Evolutionary conservation across 2,888 invertebrate genomes (phyloP), one percentile per base, ranked within the genome.

Genomic region (Magallana nippona): DNA sequence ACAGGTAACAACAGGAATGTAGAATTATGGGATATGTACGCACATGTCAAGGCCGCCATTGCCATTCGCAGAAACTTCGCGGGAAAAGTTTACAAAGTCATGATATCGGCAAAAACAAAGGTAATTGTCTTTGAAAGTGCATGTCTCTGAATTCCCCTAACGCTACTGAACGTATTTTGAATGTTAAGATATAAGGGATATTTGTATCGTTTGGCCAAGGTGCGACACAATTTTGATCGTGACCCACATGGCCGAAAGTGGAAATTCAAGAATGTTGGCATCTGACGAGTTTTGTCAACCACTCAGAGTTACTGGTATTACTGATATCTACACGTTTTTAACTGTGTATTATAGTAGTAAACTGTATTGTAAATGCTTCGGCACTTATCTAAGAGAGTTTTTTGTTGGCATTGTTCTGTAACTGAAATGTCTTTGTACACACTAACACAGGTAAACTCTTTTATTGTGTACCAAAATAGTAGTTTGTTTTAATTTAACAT

Each of bases 31-130:
- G 85, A 86, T 78, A 22, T 57, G 57, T 82, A 81, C 84, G 85
- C 85, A 86, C 85, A 86, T 86, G 85, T 86, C 85, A 86, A 86
- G 85, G 85, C 85, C 85, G 85, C 85, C 85, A 86, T 86, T 83
- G 57, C 78, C 32, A 77, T 80, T 79, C 78, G 77, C 77, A 62
- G 56, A 82, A 86, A 84, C 77, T 86, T 86, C 85, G 85, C 85
- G 85, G 85, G 85, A 86, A 84, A 83, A 86, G 83, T 85, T 79
- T 82, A 82, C 62, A 78, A 85, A 84, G 84, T 84, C 82, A 22
- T 71, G 77, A 80, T 82, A 84, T 82, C 62, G 44, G 57, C 22
- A 27, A 71, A 22, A 11, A 27, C 15, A 71, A 19, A 71, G 71
- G 71, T 71, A 71, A 27, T 71, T 19, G 15, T 71, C 32, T 71